phyloP scores from a whole-genome alignment of 2,888 invertebrate species.

The Meloe dianella region DNA sequence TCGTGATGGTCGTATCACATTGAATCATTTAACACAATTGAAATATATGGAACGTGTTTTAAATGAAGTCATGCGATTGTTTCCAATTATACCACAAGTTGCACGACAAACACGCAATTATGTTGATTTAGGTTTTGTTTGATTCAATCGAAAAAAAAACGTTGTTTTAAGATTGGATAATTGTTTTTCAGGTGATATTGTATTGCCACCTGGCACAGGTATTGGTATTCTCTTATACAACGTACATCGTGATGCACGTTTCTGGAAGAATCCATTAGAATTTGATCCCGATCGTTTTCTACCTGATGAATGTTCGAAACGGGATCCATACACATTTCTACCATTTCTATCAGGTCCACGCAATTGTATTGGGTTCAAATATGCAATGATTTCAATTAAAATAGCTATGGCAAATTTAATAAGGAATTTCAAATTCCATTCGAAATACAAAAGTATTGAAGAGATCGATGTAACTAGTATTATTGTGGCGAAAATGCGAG shows the following conservation, averaged over 20 bases:
- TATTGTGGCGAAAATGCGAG: not conserved
- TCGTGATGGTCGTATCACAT: constrained; percentile 6
- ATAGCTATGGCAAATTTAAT: not conserved
- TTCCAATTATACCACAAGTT: constrained; percentile 28
- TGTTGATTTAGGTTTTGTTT: constrained; percentile 34
- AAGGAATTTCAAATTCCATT: not conserved
- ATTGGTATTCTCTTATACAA: constrained; percentile 58
- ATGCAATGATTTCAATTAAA: constrained; percentile 34
- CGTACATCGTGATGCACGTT: constrained; percentile 61
- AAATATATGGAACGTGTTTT: constrained; percentile 32
- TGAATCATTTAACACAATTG: constrained; percentile 27
- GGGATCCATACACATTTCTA: constrained; percentile 60
- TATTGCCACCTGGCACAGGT: constrained; percentile 60
- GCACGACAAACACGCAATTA: constrained; percentile 24
- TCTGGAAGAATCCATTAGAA: constrained; percentile 63
- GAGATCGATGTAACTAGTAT: constrained; percentile 12
- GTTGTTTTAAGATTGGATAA: too few species aligned
- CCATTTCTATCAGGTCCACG: constrained; percentile 60
- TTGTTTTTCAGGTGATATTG: constrained; percentile 59
- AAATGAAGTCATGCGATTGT: constrained; percentile 33
- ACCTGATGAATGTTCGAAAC: constrained; percentile 57
- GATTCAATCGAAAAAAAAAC: too few species aligned
- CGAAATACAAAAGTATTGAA: constrained; percentile 16
- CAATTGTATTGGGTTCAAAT: constrained; percentile 59
- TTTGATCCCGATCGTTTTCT: constrained; percentile 66